Evolutionary conservation across 2,113 vertebrate species (phyloP), one percentile per base, ranked within the genome.

Genomic region (Cyanoliseus patagonus): DNA sequence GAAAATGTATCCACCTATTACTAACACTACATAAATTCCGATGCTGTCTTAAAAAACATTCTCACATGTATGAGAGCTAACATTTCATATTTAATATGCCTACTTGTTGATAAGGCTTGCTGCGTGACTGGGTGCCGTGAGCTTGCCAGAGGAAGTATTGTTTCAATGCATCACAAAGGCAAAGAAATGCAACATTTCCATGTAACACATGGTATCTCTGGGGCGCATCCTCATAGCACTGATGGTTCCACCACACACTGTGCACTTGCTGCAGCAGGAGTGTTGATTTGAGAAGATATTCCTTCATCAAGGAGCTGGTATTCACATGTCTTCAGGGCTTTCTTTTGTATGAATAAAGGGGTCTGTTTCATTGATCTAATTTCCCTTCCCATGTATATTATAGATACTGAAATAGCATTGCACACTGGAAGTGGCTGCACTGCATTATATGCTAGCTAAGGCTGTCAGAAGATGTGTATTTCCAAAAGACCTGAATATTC

Each of bases 11-110:
- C 88, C 88, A 84, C 92, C 88, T 94, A 82, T 92, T 91, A 83
- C 74, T 80, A 69, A 44, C 96, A 94, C 22, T 41, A 94, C 95
- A 95, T 97, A 95, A 97, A 96, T 96, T 79, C 88, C 66, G 59
- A 7, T 41, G 83, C 86, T 94, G 96, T 84, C 91, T 83, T 46
- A 30, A 44, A 78, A 69, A 92, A 83, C 81, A 59, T 62, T 94
- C 91, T 96, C 92, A 80, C 92, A 89, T 16, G 1, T 67, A 22
- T 1, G 53, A 79, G 88, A 31, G 11, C 35, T 74, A 73, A 91
- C 96, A 94, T 94, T 94, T 96, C 92, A 79, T 57, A 55, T 11
- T 49, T 62, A 95, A 92, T 49, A 19, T 47, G 7, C 81, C 83
- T 73, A 59, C 88, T 79, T 91, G 92, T 89, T 94, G 95, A 94